A percentile compares a stretch with the other conserved stretches of the same genome.
phyloP scores from a whole-genome alignment of 2,797 vertebrate species.

The Betta splendens region DNA sequence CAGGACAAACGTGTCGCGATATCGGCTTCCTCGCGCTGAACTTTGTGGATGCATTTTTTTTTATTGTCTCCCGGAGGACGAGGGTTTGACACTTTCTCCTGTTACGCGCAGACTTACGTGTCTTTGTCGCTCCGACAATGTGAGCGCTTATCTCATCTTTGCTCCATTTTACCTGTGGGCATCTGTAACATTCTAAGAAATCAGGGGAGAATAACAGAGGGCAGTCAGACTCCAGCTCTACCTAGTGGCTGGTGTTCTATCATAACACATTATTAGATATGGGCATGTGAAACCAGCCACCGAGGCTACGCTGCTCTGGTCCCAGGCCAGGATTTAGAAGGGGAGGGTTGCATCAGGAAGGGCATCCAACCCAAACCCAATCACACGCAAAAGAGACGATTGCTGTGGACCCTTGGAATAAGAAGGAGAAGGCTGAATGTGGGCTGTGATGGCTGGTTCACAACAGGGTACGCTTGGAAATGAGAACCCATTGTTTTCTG shows the following conservation, averaged over 20 bases:
- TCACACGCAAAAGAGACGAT: no score
- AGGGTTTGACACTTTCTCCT: slow-evolving; percentile 7
- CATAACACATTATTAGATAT: no score
- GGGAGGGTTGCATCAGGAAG: no score
- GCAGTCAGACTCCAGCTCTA: neutral
- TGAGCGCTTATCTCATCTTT: slow-evolving; percentile 17
- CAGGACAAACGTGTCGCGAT: slow-evolving; percentile 6
- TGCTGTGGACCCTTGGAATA: no score
- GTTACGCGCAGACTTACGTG: slow-evolving; percentile 16
- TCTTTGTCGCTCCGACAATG: slow-evolving; percentile 8
- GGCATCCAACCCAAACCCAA: no score
- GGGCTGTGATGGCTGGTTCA: neutral
- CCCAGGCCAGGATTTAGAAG: no score
- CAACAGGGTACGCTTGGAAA: neutral
- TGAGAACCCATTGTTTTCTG: no score
- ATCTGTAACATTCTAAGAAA: neutral
- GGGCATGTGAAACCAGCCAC: neutral
- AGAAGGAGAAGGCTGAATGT: no score
- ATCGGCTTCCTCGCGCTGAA: slow-evolving; percentile 5
- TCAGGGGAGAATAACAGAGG: slow-evolving; percentile 2
- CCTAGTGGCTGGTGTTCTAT: no score
- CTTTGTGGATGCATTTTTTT: slow-evolving; percentile 5
- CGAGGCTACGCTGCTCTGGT: no score
- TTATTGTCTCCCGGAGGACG: neutral
- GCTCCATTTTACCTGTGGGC: neutral